A percentile compares a stretch with the other conserved stretches of the same genome.
Evolutionary conservation across 2,888 invertebrate genomes (phyloP).

Genomic region (Mythimna loreyi): DNA sequence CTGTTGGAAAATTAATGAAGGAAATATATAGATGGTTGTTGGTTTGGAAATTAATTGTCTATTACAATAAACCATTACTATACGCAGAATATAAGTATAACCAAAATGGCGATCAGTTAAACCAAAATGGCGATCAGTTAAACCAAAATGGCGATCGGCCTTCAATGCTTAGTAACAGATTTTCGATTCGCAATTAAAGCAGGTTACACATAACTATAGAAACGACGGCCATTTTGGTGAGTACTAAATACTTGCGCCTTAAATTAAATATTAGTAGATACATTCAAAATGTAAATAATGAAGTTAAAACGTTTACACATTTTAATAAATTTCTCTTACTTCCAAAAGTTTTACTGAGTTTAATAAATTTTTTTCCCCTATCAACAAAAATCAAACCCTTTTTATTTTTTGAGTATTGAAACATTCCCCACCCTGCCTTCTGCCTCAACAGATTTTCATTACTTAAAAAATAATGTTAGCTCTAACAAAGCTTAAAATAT

Average conservation of each 20-base stretch:
- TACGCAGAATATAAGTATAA: no score
- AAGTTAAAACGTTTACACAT: no score
- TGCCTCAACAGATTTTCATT: not conserved
- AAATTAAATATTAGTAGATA: no score
- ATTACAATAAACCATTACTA: not conserved
- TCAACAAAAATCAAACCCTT: not conserved
- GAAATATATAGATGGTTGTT: conserved; percentile 10
- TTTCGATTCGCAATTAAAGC: no score
- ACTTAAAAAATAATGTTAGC: not conserved
- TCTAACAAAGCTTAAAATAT: conserved; percentile 19
- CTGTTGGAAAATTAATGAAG: conserved; percentile 7
- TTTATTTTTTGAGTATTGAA: not conserved
- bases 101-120: no score
- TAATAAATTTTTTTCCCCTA: not conserved
- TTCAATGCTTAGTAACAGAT: no score
- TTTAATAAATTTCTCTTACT: conserved; percentile 19
- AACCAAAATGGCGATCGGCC: no score
- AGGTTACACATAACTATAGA: no score
- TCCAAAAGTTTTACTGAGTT: not conserved
- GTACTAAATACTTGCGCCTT: no score
- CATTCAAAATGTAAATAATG: no score
- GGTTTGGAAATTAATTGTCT: conserved; percentile 4
- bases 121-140: no score
- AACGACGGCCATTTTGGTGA: no score
- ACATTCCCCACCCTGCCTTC: not conserved